Evolutionary conservation across 2,113 vertebrate species (phyloP), one percentile per base, ranked within the genome.

Genomic region (Acrocephalus arundinaceus): DNA sequence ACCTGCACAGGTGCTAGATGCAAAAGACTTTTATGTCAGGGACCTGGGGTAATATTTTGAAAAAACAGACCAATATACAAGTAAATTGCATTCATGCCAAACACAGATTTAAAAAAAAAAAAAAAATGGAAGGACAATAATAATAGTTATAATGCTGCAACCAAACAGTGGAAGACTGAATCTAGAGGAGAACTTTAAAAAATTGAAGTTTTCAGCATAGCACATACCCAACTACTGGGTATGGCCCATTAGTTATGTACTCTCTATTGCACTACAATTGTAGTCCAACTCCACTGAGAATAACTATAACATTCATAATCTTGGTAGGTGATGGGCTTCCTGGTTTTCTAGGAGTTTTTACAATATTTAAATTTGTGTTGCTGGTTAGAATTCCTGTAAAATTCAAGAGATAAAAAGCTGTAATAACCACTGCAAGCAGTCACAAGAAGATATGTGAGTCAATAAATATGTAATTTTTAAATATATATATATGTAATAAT

Each of bases 161-260:
- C 18, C 59, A 75, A 46, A 55, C 30, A 83, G 10, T 18, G 11
- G 25, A 62, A 59, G 28, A 71, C 37, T 43, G 45, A 72, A 37
- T 63, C 30, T 68, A 45, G 20, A 71, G 3, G 2, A 85, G 7
- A 83, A 55, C 18, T 80, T 80, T 0, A 35, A 65, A 48, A 66
- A 30, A 24, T 30, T 7, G 28, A 48, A 46, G 11, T 54, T 81
- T 87, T 82, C 52, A n/a, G 30, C 16, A 33, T 35, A 41, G 10
- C 39, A 55, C 5, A 3, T 54, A 17, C 18, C 23, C 6, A 30
- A 0, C 4, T 33, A 24, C 43, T 11, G 15, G 28, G 3, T 18
- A 24, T 46, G 19, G 19, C 19, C 35, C 5, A 0, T 46, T 61
- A 61, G 2, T 58, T 67, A 23, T 0, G 0, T 28, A 23, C 20